A percentile compares a stretch with the other conserved stretches of the same genome.
Conservation (phyloP, 2,797 vertebrate species). For the Labeo calbasu region DNA sequence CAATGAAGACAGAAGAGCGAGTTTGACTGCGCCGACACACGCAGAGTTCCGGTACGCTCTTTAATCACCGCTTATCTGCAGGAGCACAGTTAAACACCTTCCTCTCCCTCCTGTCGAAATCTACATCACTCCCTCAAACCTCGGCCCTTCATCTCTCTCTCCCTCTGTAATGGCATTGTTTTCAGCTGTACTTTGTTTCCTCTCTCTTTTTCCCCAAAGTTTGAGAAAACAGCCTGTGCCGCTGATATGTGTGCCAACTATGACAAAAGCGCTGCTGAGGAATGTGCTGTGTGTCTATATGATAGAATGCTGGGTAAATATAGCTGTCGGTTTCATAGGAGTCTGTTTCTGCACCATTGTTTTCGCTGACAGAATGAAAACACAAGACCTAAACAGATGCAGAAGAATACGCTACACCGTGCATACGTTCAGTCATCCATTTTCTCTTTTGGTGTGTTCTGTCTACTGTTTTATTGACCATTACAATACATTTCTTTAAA, state of each 20-base stretch:
- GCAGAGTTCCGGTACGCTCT: conserved; percentile 76
- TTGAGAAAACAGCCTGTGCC: conserved; percentile 48
- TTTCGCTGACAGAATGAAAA: conserved; percentile 51
- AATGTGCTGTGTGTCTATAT: conserved; percentile 55
- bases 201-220: conserved; percentile 50
- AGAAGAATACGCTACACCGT: conserved; percentile 20
- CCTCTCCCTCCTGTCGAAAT: conserved; percentile 44
- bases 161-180: conserved; percentile 50
- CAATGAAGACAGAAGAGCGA: conserved; percentile 82
- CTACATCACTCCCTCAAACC: conserved; percentile 39
- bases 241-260: conserved; percentile 57
- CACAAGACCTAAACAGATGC: conserved; percentile 40
- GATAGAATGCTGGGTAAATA: conserved; percentile 71
- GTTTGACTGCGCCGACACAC: conserved; percentile 83
- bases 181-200: conserved; percentile 67
- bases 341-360: conserved; percentile 54
- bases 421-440: conserved; percentile 16
- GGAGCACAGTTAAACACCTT: conserved; percentile 68
- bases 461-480: neutral
- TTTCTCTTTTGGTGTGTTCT: conserved; percentile 25
- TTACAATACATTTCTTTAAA: neutral
- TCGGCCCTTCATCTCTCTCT: conserved; percentile 24
- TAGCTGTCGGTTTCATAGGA: conserved; percentile 46
- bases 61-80: conserved; percentile 91
- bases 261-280: conserved; percentile 60